These are phyloP conservation scores for Bos indicus DNA, from an alignment of 2,113 vertebrate genomes.

Conservation along the genomic window DNA sequence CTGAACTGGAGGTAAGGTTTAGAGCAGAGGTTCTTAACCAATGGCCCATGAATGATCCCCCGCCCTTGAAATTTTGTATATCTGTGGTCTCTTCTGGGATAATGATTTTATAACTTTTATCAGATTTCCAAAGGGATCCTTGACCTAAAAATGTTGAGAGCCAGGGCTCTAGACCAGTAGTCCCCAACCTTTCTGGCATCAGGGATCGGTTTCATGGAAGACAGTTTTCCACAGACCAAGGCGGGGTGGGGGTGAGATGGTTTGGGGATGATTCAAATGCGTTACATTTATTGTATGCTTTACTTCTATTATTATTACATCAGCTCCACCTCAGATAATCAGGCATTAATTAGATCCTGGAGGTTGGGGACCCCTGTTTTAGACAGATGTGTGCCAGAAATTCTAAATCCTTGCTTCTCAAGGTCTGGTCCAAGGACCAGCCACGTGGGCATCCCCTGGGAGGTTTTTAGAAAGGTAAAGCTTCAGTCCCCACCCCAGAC, in stretches of 20 bases:
- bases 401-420: not conserved
- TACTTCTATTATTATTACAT: not conserved
- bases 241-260: rapidly evolving
- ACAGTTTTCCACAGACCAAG: not conserved
- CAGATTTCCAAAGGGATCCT: not conserved
- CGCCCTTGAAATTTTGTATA: not conserved
- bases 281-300: not conserved
- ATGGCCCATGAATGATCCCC: not conserved
- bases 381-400: not conserved
- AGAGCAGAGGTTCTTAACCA: not conserved
- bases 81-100: not conserved
- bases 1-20: not conserved
- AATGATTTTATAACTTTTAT: not conserved
- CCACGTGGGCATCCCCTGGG: too few relatives aligned
- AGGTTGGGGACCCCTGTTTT: not conserved
- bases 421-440: not conserved
- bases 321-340: not conserved
- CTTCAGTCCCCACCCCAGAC: not conserved
- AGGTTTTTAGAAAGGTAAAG: not conserved
- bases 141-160: not conserved
- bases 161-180: not conserved
- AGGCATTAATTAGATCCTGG: not conserved
- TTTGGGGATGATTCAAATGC: not conserved
- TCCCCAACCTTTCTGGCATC: not conserved
- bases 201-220: not conserved